Evolutionary conservation across 2,113 vertebrate genomes (phyloP).

Genomic region (Upupa epops): DNA sequence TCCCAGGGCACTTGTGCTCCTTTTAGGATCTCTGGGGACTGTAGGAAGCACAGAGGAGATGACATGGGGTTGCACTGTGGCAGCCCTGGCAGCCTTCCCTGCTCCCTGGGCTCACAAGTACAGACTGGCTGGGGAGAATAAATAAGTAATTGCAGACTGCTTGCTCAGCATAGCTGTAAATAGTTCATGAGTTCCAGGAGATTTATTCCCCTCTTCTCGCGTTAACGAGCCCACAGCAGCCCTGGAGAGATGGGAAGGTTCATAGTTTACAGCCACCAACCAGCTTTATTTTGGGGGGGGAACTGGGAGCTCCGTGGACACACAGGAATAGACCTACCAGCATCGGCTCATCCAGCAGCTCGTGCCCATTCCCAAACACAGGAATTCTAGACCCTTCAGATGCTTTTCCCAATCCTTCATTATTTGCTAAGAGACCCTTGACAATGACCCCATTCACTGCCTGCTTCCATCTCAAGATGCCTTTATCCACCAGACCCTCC

Average conservation of each 20-base stretch:
- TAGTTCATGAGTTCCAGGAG: constrained; percentile 32
- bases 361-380: rapidly evolving
- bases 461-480: background rate
- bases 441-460: background rate
- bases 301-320: background rate
- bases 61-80: rapidly evolving
- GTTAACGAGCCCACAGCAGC: constrained; percentile 5
- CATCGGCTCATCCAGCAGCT: background rate
- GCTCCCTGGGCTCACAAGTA: background rate
- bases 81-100: background rate
- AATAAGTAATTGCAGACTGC: background rate
- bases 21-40: background rate
- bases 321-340: background rate
- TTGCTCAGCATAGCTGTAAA: constrained; percentile 29
- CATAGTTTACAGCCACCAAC: background rate
- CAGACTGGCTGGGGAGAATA: constrained; percentile 4
- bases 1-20: background rate
- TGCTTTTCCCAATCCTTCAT: background rate
- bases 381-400: background rate
- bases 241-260: background rate
- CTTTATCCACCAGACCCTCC: background rate
- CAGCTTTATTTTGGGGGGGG: rapidly evolving
- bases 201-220: background rate
- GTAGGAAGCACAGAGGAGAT: background rate
- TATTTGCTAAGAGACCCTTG: background rate